Conservation (phyloP, 2,797 vertebrate genomes). For the Intellagama lesueurii region DNA sequence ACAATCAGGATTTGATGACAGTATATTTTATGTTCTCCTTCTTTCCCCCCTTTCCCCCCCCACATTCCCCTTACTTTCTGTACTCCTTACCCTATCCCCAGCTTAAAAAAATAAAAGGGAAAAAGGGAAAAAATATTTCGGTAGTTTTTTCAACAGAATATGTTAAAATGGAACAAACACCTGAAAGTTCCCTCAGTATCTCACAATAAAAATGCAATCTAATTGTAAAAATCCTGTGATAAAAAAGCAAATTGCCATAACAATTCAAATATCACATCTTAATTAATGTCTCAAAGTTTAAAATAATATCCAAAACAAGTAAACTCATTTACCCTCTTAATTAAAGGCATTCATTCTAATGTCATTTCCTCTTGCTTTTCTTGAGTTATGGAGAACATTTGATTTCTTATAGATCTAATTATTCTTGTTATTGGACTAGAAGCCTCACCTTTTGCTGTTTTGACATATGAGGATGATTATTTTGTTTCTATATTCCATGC, state of each 20-base stretch:
- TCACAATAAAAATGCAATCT: neutral
- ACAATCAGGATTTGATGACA: too few relatives aligned
- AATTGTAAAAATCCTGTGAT: slow-evolving; percentile 2
- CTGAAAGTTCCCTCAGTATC: neutral
- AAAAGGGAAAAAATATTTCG: too few relatives aligned
- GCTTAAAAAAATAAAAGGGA: too few relatives aligned
- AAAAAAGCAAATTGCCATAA: slow-evolving; percentile 15
- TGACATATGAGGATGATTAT: slow-evolving; percentile 31
- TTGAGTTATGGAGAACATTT: slow-evolving; percentile 23
- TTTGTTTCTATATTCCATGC: slow-evolving; percentile 25
- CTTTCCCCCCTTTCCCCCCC: too few relatives aligned
- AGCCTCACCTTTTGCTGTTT: slow-evolving; percentile 25
- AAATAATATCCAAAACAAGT: slow-evolving; percentile 36
- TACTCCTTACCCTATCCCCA: too few relatives aligned
- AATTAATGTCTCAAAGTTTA: slow-evolving; percentile 43
- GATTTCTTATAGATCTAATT: slow-evolving; percentile 33
- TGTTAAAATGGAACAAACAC: neutral
- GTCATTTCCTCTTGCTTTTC: neutral
- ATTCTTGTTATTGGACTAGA: slow-evolving; percentile 21
- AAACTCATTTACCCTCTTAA: slow-evolving; percentile 41
- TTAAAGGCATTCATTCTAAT: slow-evolving; percentile 44
- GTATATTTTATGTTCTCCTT: too few relatives aligned
- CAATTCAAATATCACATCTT: neutral
- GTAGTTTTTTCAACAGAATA: neutral
- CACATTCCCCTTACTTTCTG: too few relatives aligned